Conservation (phyloP, 2,888 invertebrate species). For the Hanleya hanleyi region DNA sequence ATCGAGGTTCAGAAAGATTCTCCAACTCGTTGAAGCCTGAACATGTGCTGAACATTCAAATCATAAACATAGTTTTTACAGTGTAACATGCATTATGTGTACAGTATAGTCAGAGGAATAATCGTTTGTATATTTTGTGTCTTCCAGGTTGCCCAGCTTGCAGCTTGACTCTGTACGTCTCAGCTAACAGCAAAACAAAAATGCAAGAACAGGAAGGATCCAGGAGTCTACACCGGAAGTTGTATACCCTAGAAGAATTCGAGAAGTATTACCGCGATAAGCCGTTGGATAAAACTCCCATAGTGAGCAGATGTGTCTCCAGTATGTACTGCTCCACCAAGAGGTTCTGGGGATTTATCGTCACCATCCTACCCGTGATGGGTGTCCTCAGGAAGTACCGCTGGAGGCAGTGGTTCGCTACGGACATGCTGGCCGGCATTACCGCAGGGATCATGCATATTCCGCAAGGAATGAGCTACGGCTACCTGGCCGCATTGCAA, state of each 20-base stretch:
- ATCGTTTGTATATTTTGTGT: no score
- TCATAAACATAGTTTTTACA: no score
- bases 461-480: conserved; percentile 69
- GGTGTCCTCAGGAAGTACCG: conserved; percentile 63
- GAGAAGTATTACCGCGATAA: background rate
- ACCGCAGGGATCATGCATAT: conserved; percentile 70
- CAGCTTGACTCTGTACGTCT: no score
- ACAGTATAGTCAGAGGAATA: no score
- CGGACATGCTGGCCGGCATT: conserved; percentile 67
- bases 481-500: conserved; percentile 61
- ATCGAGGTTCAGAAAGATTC: no score
- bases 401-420: conserved; percentile 52
- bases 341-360: conserved; percentile 52
- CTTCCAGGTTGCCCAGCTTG: no score
- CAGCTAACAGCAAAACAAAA: background rate
- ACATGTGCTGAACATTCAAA: no score
- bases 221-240: background rate
- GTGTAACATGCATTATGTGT: no score
- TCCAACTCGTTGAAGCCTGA: no score
- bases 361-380: conserved; percentile 57
- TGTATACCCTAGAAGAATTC: background rate
- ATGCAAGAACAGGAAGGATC: background rate
- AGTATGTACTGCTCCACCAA: conserved; percentile 48
- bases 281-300: background rate
- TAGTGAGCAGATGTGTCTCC: background rate